Percentiles rank a stretch among this genome's conserved stretches.
Conservation (phyloP, 1,140 invertebrate species). For the Muscidifurax raptorellus region DNA sequence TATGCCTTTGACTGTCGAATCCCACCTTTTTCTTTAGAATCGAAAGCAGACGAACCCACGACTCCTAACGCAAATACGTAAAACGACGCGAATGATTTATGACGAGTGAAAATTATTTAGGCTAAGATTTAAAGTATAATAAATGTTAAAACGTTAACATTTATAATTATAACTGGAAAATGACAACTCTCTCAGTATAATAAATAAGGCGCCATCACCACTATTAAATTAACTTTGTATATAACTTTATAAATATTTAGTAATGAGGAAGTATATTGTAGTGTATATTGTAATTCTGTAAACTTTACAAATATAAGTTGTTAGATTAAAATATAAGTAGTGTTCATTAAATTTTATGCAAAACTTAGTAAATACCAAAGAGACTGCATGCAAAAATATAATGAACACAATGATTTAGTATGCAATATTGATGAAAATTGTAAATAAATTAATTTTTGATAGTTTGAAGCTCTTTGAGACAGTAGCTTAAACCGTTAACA, state of each 20-base stretch:
- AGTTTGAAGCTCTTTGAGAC: not conserved
- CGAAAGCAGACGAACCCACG: slow-evolving; percentile 85
- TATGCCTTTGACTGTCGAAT: slow-evolving; percentile 97
- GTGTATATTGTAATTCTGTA: slow-evolving; percentile 42
- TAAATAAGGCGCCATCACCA: slow-evolving; percentile 38
- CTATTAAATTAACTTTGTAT: slow-evolving; percentile 43
- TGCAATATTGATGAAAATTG: not conserved
- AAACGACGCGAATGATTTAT: slow-evolving; percentile 47
- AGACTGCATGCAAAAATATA: slow-evolving; percentile 14
- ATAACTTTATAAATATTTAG: slow-evolving; percentile 41
- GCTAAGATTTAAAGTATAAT: slow-evolving; percentile 23
- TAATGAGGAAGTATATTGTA: slow-evolving; percentile 14
- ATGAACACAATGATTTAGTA: not conserved
- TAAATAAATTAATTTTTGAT: not conserved
- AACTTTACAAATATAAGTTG: slow-evolving; percentile 36
- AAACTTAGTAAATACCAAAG: slow-evolving; percentile 9
- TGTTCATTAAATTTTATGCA: slow-evolving; percentile 36
- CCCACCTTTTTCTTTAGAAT: slow-evolving; percentile 96
- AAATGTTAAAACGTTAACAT: slow-evolving; percentile 24
- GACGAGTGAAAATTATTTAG: slow-evolving; percentile 24
- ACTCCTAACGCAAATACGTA: slow-evolving; percentile 64
- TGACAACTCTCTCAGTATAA: slow-evolving; percentile 32
- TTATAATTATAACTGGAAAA: slow-evolving; percentile 30
- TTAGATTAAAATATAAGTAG: not conserved
- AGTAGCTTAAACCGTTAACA: not conserved